A percentile compares a stretch with the other conserved stretches of the same genome.
Evolutionary conservation across 2,888 invertebrate species (phyloP).

Genomic region (Acrobeloides nanus): DNA sequence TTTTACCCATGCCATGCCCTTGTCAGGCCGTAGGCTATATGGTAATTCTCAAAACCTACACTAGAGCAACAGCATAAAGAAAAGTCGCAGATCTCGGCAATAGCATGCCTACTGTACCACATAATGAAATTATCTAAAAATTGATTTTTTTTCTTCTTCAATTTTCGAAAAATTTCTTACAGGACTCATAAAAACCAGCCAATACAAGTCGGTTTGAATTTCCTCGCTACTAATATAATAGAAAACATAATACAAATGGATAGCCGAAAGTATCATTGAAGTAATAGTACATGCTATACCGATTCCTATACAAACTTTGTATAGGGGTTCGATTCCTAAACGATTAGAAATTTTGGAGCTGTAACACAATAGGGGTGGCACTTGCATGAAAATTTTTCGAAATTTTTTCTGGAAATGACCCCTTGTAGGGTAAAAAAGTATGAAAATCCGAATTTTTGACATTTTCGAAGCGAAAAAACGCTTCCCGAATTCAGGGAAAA

Average conservation of each 20-base stretch:
- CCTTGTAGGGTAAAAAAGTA: too few relatives aligned
- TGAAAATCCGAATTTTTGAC: too few relatives aligned
- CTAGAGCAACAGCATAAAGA: constrained; percentile 47
- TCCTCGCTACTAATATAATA: constrained; percentile 45
- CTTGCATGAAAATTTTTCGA: too few relatives aligned
- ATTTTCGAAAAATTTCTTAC: constrained; percentile 22
- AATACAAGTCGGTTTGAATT: constrained; percentile 47
- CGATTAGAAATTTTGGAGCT: too few relatives aligned
- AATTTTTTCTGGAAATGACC: too few relatives aligned
- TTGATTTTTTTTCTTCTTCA: neutral
- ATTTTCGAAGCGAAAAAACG: too few relatives aligned
- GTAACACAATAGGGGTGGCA: too few relatives aligned
- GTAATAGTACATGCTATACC: constrained; percentile 32
- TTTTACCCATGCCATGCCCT: neutral
- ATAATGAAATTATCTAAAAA: constrained; percentile 40
- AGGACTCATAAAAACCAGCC: constrained; percentile 47
- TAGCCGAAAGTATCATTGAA: constrained; percentile 31
- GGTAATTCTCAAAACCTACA: constrained; percentile 26
- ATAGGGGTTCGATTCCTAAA: constrained; percentile 41
- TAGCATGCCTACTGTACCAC: constrained; percentile 47
- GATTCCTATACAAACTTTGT: constrained; percentile 30
- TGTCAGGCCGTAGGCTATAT: neutral
- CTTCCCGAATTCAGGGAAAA: too few relatives aligned
- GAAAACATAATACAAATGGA: constrained; percentile 45
- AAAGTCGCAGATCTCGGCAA: constrained; percentile 47